Evolutionary conservation across 2,888 invertebrate species (phyloP), one percentile per base, ranked within the genome.

Genomic region (Stenolophus ochropezus): DNA sequence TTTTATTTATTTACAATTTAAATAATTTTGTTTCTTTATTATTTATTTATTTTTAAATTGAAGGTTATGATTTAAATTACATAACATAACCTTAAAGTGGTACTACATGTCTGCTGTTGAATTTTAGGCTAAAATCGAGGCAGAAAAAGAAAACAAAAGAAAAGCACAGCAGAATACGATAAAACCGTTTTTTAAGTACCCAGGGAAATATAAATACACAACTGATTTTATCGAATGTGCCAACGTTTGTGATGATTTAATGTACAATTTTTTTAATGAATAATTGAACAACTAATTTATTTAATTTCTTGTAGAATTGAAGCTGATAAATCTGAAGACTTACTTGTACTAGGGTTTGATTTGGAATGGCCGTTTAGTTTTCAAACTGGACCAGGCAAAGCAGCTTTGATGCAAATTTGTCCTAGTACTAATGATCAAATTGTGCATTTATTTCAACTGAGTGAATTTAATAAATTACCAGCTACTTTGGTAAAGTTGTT

Each of bases 301-400:
- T 53, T 18, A 4, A 21, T 71, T 82, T 82, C 82, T 85, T 86
- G 18, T 83, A 91, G 91, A 82, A 85, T 86, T 81, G 84, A 87
- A 82, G 88, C 89, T 23, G 87, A 88, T 65, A 85, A 86, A 14
- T 74, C 83, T 11, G 86, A 86, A 21, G 88, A 88, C 2, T 83
- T 89, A 18, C 87, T 92, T 47, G 90, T 92, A 2, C 87, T 93
- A 83, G 93, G 93, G 2, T 93, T 94, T 85, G 94, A 93, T 86
- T 89, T 93, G 87, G 93, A 94, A 86, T 94, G 93, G 93, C 93
- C 93, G 3, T 93, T 93, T 85, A 90, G 88, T 80, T 93, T 91
- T 85, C 89, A 91, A 88, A 91, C 91, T 0, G 93, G 92, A 2
- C 88, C 91, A 20, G 92, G 91, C 1, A 93, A 91, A 88, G 91